Evolutionary conservation across 1,140 invertebrate species (phyloP).

Genomic region (Dreissena rostriformis): DNA sequence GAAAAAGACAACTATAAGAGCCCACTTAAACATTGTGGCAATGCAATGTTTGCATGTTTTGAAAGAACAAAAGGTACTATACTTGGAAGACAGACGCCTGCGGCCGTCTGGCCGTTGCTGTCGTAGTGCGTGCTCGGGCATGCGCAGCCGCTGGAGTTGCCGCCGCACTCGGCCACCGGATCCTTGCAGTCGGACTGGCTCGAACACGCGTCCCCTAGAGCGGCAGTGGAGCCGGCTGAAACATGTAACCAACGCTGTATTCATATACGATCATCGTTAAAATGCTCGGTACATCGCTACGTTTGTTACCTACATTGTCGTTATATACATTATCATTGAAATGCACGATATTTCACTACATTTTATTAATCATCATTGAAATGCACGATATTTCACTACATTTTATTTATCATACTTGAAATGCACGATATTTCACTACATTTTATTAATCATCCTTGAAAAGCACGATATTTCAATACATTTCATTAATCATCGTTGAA

Average conservation of each 20-base stretch:
- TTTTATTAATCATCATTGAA: no score
- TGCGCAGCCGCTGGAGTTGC: background rate
- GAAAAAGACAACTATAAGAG: no score
- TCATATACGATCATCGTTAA: background rate
- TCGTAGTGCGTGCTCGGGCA: conserved; percentile 24
- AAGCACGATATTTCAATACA: background rate
- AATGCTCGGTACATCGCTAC: background rate
- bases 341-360: background rate
- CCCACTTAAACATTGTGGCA: no score
- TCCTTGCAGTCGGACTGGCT: background rate
- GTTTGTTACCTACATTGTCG: background rate
- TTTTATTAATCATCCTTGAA: background rate
- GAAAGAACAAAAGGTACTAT: background rate
- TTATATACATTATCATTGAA: background rate
- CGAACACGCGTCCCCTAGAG: conserved; percentile 4
- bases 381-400: no score
- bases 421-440: no score
- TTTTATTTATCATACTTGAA: no score
- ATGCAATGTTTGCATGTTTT: no score
- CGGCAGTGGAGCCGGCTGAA: background rate
- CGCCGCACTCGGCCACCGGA: background rate
- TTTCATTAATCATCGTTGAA: background rate
- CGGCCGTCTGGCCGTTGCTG: background rate
- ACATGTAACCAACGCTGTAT: background rate
- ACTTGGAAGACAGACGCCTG: conserved; percentile 35